Conservation (phyloP, 2,888 invertebrate species). For the Hedychridium roseum region DNA sequence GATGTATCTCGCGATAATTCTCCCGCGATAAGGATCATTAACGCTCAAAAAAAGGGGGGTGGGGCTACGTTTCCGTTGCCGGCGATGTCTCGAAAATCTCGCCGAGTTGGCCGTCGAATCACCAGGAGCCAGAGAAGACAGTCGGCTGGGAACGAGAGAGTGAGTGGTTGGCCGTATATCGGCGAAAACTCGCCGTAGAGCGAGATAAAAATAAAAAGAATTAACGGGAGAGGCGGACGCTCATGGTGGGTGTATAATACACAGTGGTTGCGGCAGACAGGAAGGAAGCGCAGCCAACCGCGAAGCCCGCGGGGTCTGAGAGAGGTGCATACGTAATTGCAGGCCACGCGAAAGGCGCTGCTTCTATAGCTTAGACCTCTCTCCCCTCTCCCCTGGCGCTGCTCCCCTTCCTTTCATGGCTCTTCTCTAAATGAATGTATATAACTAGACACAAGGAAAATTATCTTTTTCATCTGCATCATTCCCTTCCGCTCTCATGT, state of each 20-base stretch:
- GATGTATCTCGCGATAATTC: no score
- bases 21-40: neutral
- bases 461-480: constrained; percentile 12
- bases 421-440: no score
- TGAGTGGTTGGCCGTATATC: constrained; percentile 10
- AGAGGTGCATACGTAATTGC: constrained; percentile 61
- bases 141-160: constrained; percentile 22
- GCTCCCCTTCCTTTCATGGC: constrained; percentile 5
- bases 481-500: constrained; percentile 2
- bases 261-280: constrained; percentile 58
- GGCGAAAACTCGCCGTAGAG: constrained; percentile 19
- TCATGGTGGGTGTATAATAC: constrained; percentile 31
- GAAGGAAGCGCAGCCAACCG: constrained; percentile 63
- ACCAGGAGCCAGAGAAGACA: constrained; percentile 7
- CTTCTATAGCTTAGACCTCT: constrained; percentile 34
- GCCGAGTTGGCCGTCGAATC: constrained; percentile 17
- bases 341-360: constrained; percentile 50
- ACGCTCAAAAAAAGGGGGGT: no score
- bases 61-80: no score
- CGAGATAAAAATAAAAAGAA: constrained; percentile 26
- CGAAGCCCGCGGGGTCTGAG: constrained; percentile 55
- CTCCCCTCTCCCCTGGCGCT: constrained; percentile 6
- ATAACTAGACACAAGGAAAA: no score
- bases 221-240: constrained; percentile 37
- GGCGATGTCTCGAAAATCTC: constrained; percentile 17